phyloP scores from a whole-genome alignment of 2,797 vertebrate species.

The Zalophus californianus region DNA sequence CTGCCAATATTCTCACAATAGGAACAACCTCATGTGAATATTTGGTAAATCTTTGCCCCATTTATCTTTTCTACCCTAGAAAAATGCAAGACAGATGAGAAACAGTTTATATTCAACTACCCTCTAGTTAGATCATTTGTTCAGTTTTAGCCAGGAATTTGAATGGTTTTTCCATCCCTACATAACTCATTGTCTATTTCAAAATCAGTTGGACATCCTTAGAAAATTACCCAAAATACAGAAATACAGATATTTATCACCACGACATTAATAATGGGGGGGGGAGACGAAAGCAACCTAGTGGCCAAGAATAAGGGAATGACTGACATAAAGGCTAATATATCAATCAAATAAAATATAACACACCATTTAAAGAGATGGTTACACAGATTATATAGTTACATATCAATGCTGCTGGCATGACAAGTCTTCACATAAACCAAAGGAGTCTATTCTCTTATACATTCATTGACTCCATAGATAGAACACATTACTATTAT shows the following conservation, averaged over 20 bases:
- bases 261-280: neutral
- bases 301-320: neutral
- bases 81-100: neutral
- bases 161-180: neutral
- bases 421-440: constrained; percentile 20
- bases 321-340: neutral
- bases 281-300: neutral
- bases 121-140: neutral
- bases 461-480: neutral
- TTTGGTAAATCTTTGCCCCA: constrained; percentile 46
- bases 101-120: neutral
- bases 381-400: neutral
- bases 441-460: neutral
- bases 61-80: neutral
- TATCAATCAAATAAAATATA: neutral
- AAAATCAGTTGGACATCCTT: constrained; percentile 45
- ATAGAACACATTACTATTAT: neutral
- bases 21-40: neutral
- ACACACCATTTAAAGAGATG: neutral
- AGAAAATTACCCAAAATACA: constrained; percentile 30
- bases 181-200: neutral
- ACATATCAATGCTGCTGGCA: neutral
- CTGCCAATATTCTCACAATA: constrained; percentile 15
- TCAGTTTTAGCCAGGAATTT: neutral
- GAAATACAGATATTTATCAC: neutral